Base-by-base conservation (phyloP, 2,888 invertebrate genomes). In the Dynastes tityus region DNA sequence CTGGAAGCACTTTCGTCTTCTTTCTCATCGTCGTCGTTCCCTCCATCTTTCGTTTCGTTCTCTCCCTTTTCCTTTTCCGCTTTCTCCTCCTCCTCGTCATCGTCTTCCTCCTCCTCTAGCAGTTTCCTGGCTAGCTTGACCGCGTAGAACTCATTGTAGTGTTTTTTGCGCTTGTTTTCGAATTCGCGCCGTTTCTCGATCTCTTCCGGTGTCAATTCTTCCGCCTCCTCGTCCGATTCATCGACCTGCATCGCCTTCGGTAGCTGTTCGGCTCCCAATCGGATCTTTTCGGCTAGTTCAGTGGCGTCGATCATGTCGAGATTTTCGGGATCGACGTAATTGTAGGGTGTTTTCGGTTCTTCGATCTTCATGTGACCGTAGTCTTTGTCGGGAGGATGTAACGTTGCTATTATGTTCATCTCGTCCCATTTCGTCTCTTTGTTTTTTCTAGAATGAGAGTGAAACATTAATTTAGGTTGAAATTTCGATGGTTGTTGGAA, bases 291-390 rank as follows among this genome's bases (percentile, higher is more conserved):
- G 68, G 96, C 94, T 80, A 97, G 89, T 78, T 94, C 91, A 81
- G 93, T 91, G 0, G 96, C 94, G 85, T 94, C 94, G 81, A 92
- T 86, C 83, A 92, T 87, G 84, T 87, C 89, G 82, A 81, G 88
- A 40, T 92, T 91, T 83, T 92, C 93, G 63, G 91, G 89, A 29
- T 85, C 86, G 81, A 89, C 89, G 82, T 92, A 92, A 87, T 92
- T 92, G 85, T 92, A 96, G 0, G 99, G 99, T 37, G 99, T 99
- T 89, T 98, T 98, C 1, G 99, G 99, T 89, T 99, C 99, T 85
- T 97, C 96, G 82, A 96, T 94, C 90, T 99, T 99, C 98, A 99
- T 99, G 87, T 98, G 98, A 8, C 99, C 99, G 89, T 99, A 99
- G 90, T 99, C 99, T 90, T 99, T 99, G 88, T 97, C 97, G 29